phyloP scores from a whole-genome alignment of 1,140 invertebrate species.

The Procambarus virginalis region DNA sequence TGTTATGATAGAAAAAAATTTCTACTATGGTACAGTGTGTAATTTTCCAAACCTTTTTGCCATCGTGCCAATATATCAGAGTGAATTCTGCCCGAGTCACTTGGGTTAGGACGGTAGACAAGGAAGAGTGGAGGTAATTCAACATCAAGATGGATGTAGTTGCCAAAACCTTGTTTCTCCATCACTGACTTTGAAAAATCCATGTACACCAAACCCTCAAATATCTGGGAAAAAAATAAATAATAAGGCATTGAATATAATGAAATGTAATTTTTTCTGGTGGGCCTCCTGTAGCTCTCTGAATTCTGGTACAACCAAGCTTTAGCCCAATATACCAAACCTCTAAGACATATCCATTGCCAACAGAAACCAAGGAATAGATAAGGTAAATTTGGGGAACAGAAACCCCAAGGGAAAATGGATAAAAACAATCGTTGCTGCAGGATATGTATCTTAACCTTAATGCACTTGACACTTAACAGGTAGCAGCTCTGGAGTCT shows the following conservation, averaged over 20 bases:
- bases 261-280: not conserved
- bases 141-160: constrained; percentile 65
- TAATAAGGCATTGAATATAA: too few species aligned
- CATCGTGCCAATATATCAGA: constrained; percentile 71
- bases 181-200: constrained; percentile 72
- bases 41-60: constrained; percentile 53
- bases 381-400: too few species aligned
- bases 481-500: too few species aligned
- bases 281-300: not conserved
- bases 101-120: constrained; percentile 71
- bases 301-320: not conserved
- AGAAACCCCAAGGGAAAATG: too few species aligned
- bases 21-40: too few species aligned
- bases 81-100: constrained; percentile 73
- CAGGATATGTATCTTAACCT: too few species aligned
- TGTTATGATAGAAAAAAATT: too few species aligned
- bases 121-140: constrained; percentile 72
- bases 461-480: too few species aligned
- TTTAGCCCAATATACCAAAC: too few species aligned
- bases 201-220: constrained; percentile 73
- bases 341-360: too few species aligned
- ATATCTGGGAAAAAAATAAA: constrained; percentile 69
- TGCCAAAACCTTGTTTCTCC: constrained; percentile 71
- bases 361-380: too few species aligned
- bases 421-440: too few species aligned